Conservation (phyloP, 2,113 vertebrate species). For the Casuarius casuarius region DNA sequence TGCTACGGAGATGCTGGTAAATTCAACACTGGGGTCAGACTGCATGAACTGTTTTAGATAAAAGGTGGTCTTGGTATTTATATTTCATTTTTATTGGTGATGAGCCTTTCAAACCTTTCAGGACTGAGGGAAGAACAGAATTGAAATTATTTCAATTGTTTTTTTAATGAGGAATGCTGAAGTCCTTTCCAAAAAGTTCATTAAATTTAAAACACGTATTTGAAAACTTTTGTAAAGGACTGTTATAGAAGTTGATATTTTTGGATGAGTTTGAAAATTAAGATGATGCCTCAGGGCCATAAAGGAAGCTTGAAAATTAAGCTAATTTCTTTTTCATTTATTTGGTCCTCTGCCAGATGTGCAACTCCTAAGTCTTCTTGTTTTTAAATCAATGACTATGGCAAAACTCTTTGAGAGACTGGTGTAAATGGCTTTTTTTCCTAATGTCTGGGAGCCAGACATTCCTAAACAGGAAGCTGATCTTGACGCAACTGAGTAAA, state of each 20-base stretch:
- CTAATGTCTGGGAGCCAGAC: neutral
- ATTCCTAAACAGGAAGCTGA: neutral
- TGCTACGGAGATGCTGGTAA: neutral
- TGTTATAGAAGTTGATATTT: neutral
- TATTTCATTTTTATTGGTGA: neutral
- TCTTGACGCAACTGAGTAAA: neutral
- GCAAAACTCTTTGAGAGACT: neutral
- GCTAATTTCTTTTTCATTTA: neutral
- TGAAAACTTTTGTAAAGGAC: neutral
- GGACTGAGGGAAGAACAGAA: neutral
- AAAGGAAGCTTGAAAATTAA: neutral
- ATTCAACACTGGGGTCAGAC: neutral
- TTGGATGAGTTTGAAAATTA: neutral
- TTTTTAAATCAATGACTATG: neutral
- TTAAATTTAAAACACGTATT: neutral
- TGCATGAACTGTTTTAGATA: neutral
- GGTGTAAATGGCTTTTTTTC: no score
- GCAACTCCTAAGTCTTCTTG: neutral
- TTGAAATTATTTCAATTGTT: neutral
- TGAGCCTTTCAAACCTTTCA: neutral
- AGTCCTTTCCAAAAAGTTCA: neutral
- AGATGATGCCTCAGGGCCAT: neutral
- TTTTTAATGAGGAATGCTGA: neutral
- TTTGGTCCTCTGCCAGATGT: neutral
- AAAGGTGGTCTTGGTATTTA: neutral